phyloP scores from a whole-genome alignment of 1,140 invertebrate genomes.

The Antheraea mylitta region DNA sequence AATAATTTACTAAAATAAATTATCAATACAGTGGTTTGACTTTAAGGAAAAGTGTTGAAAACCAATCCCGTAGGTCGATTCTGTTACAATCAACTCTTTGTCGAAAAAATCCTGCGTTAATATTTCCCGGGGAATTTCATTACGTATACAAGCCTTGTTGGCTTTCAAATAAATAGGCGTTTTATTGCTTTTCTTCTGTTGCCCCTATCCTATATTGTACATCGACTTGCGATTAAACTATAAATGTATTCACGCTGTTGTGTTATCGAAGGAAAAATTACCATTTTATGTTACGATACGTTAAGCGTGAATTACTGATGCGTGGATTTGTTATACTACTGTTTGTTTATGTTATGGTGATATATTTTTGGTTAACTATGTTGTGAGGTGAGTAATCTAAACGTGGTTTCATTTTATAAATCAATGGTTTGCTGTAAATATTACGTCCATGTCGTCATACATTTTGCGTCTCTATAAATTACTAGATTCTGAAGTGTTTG shows the following conservation, averaged over 20 bases:
- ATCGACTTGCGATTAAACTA: slow-evolving; percentile 44
- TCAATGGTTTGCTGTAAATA: no score
- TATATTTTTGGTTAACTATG: no score
- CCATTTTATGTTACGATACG: background rate
- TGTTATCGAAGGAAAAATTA: slow-evolving; percentile 3
- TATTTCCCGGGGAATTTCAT: slow-evolving; percentile 72
- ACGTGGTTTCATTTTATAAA: no score
- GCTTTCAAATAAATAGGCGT: slow-evolving; percentile 69
- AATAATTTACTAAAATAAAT: no score
- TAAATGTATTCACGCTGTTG: slow-evolving; percentile 20
- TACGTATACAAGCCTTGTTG: slow-evolving; percentile 56
- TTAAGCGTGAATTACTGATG: background rate
- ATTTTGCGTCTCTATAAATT: no score
- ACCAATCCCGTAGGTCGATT: slow-evolving; percentile 9
- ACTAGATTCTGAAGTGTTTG: no score
- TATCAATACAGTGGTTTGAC: background rate
- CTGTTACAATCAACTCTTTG: slow-evolving; percentile 55
- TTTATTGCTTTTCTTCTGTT: slow-evolving; percentile 62
- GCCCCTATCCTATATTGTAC: slow-evolving; percentile 49
- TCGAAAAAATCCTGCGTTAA: slow-evolving; percentile 71
- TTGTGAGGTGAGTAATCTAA: no score
- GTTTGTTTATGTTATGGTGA: no score
- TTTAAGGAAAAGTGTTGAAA: background rate
- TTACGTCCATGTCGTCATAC: no score
- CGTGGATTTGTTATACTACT: background rate